phyloP scores from a whole-genome alignment of 2,888 invertebrate genomes.

The Scotopteryx bipunctaria region DNA sequence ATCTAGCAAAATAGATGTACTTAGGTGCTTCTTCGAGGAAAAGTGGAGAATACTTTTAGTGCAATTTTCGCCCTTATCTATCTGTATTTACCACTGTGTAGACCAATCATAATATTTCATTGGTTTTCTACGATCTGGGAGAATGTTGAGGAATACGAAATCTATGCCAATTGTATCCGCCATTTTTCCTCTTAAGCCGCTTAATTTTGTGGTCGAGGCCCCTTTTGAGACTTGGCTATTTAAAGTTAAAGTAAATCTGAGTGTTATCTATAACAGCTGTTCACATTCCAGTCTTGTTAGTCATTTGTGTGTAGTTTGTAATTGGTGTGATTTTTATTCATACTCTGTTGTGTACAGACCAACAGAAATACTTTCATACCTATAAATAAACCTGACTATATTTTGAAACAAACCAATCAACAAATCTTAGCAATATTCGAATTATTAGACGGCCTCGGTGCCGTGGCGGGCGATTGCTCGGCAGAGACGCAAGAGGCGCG shows the following conservation, averaged over 20 bases:
- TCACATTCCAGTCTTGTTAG: slow-evolving; percentile 46
- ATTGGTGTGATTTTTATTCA: slow-evolving; percentile 17
- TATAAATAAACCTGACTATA: too few species aligned
- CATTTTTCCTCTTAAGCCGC: too few species aligned
- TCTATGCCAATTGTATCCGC: too few species aligned
- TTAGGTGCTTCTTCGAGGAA: background rate
- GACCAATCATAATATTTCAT: too few species aligned
- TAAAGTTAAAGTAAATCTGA: slow-evolving; percentile 30
- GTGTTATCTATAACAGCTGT: slow-evolving; percentile 35
- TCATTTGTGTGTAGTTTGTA: slow-evolving; percentile 24
- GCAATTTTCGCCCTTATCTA: background rate
- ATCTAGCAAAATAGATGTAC: background rate
- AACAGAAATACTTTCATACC: background rate
- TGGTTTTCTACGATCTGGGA: too few species aligned
- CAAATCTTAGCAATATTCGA: too few species aligned
- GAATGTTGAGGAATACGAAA: too few species aligned
- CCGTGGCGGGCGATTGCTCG: too few species aligned
- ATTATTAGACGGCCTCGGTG: too few species aligned
- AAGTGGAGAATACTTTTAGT: too few species aligned
- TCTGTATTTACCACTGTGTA: background rate
- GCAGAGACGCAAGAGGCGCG: too few species aligned
- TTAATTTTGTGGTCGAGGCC: slow-evolving; percentile 19
- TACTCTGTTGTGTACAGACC: slow-evolving; percentile 7
- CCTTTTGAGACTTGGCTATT: slow-evolving; percentile 31
- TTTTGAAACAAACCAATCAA: too few species aligned